Conservation (phyloP, 2,113 vertebrate species). For the Pimephales promelas region DNA sequence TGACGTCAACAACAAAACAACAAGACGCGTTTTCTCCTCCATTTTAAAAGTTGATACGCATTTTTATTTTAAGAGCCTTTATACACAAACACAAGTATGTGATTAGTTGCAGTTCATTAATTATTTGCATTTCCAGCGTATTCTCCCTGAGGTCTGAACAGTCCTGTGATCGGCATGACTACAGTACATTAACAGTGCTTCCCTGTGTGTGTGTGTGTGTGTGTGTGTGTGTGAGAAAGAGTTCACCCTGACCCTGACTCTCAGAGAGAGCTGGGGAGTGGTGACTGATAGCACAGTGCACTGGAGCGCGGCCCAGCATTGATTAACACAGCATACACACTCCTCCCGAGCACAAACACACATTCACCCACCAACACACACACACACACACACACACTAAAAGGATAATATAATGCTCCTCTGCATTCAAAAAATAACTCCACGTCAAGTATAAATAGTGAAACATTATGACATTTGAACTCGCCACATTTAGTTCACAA, state of each 20-base stretch:
- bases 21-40: too few relatives aligned
- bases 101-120: not conserved
- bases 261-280: slow-evolving; percentile 51
- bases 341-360: slow-evolving; percentile 35
- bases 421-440: not conserved
- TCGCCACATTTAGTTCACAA: not conserved
- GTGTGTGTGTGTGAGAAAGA: slow-evolving; percentile 37
- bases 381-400: not conserved
- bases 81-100: not conserved
- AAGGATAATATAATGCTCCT: not conserved
- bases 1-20: not conserved
- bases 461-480: not conserved
- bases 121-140: not conserved
- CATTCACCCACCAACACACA: not conserved
- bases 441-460: not conserved
- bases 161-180: not conserved
- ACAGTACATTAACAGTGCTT: not conserved
- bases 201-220: slow-evolving; percentile 6
- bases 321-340: slow-evolving; percentile 41
- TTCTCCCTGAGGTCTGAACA: not conserved
- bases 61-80: not conserved
- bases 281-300: slow-evolving; percentile 54
- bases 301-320: slow-evolving; percentile 56
- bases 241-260: slow-evolving; percentile 58
- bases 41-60: not conserved